Evolutionary conservation across 2,113 vertebrate genomes (phyloP).

Genomic region (Pygathrix nemaeus): DNA sequence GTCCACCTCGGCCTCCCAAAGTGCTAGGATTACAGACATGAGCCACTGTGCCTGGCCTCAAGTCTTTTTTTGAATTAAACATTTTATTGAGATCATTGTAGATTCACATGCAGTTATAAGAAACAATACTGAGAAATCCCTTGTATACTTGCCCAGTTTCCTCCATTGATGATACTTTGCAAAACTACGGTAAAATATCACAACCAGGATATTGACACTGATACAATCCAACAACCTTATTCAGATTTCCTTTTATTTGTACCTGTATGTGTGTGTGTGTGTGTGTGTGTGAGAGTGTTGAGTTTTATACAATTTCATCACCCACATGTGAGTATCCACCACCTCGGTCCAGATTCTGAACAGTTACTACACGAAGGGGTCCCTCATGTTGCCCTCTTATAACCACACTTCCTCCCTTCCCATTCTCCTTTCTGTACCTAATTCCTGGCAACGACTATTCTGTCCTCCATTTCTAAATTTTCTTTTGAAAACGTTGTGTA

Average conservation of each 20-base stretch:
- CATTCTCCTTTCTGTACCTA: neutral
- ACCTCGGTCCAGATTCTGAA: neutral
- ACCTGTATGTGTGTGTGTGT: neutral
- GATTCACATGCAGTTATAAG: neutral
- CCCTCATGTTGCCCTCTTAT: neutral
- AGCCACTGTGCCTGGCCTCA: too few species aligned
- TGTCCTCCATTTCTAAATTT: neutral
- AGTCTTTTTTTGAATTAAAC: neutral
- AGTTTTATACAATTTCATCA: neutral
- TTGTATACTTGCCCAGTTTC: neutral
- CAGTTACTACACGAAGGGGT: fast-evolving
- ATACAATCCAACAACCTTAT: neutral
- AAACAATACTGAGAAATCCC: neutral
- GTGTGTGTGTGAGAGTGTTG: neutral
- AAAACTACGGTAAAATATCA: neutral
- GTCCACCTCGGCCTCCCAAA: too few species aligned
- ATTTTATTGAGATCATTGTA: neutral
- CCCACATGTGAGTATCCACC: neutral
- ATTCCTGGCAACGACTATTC: neutral
- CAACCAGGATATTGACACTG: neutral
- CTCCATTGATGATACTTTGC: neutral
- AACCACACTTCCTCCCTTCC: neutral
- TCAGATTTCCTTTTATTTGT: neutral
- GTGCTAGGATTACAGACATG: too few species aligned
- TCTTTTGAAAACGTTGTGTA: neutral